Base-by-base conservation (phyloP, 1,140 invertebrate genomes). In the Anthonomus grandis region DNA sequence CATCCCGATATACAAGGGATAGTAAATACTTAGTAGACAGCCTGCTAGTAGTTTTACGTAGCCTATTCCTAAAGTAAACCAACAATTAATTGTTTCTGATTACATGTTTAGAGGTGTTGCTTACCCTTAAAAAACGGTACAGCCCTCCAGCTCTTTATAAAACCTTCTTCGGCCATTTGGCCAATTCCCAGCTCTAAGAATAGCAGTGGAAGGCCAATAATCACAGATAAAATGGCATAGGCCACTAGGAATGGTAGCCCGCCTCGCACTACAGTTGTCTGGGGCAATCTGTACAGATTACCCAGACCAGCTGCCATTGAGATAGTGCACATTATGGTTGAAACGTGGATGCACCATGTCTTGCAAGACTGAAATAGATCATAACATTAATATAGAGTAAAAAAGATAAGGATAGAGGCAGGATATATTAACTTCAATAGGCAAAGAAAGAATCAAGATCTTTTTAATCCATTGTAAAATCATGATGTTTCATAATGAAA, bases 51-150 rank as follows among this genome's bases (percentile, higher is more conserved):
- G 65, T 55, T 81, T 77, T 4, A 82, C 57, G 59, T 79, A 81
- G 17, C 81, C 81, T 4, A 83, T 74, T 25, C 82, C 82, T 83
- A 71, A 12, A 79, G 78, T 4, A 52, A 63, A 22, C n/a, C n/a
- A n/a, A n/a, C n/a, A n/a, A 59, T 27, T 22, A 41, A 45, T 34
- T 27, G 44, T 24, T 51, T n/a, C 23, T 24, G 9, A 17, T 41
- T 45, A 45, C 21, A 21, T 45, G 12, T 45, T 12, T 10, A 22
- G 9, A 45, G 12, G 24, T 12, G 21, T 21, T 3, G 15, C 13
- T 45, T 21, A 88, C 88, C 89, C 83, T 83, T 86, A 65, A 90
- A 86, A 21, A 91, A 77, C 1, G 89, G 89, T 24, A 88, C 86
- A 52, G 89, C 86, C 60, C 83, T 79, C 87, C 88, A 92, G 38